Evolutionary conservation across 2,797 vertebrate genomes (phyloP).

Genomic region (Alauda arvensis): DNA sequence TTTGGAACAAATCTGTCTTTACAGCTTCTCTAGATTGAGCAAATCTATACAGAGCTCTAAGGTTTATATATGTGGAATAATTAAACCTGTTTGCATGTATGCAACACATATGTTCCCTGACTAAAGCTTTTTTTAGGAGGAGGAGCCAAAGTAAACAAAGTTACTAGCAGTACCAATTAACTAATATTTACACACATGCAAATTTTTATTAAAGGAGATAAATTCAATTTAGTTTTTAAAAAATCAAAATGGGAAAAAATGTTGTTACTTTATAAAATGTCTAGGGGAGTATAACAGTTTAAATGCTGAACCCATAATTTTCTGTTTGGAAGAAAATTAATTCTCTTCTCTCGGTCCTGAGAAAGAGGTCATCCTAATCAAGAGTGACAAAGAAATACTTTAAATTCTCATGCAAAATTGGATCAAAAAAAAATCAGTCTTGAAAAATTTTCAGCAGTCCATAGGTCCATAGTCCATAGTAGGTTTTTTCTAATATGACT

Average conservation of each 20-base stretch:
- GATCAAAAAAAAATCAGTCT: background rate
- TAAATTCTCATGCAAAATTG: background rate
- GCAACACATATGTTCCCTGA: background rate
- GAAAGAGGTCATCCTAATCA: background rate
- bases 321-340: background rate
- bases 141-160: background rate
- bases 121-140: background rate
- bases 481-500: background rate
- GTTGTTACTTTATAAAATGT: background rate
- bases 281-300: background rate
- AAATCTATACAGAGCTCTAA: background rate
- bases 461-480: accelerated
- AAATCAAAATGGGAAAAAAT: background rate
- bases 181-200: background rate
- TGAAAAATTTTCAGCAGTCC: background rate
- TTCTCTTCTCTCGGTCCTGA: background rate
- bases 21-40: background rate
- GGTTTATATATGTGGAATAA: background rate
- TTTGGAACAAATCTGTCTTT: background rate
- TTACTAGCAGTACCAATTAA: background rate
- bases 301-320: background rate
- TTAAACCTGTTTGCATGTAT: background rate
- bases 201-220: background rate
- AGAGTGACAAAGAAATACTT: background rate
- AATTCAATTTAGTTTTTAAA: background rate